Evolutionary conservation across 2,888 invertebrate species (phyloP), one percentile per base, ranked within the genome.

Genomic region (Xestia sexstrigata): DNA sequence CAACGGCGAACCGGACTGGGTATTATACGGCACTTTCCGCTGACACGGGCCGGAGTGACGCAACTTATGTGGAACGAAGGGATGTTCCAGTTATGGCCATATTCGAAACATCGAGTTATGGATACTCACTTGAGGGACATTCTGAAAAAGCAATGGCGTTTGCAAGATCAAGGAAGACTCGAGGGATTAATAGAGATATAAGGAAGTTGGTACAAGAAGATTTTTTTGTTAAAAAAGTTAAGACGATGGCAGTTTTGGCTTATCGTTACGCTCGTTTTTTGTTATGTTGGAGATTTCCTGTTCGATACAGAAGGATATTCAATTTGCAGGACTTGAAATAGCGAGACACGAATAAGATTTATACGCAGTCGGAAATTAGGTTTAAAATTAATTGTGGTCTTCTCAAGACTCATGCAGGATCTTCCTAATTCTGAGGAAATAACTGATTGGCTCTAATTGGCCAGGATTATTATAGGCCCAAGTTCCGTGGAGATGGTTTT

Each of bases 91-190:
- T 75, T 85, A 80, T 77, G 66, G 55, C n/a, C 55, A 58, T 74
- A 66, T 81, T 76, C 68, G 76, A 79, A 81, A 87, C 75, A 80
- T 70, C 63, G 45, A 55, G 79, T 78, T 82, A 83, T 74, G 47
- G 76, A 78, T 71, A 66, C 77, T 23, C 87, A 68, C 86, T 78
- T 74, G 68, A 87, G 83, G 58, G 73, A 72, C 65, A 85, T 83
- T 85, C 65, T 79, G 67, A 67, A 78, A 75, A 79, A 82, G 80
- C 76, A 87, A 87, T 70, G 88, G 67, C 11, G 52, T 78, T 75
- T 62, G 70, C 42, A 70, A 85, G 72, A 85, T 83, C 63, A 52
- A 70, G 73, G 72, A 47, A 83, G 23, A 42, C 86, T 71, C 86
- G 47, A 20, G 83, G 83, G 86, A 85, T 78, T 87, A 85, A 85